Evolutionary conservation across 2,113 vertebrate genomes (phyloP), one percentile per base, ranked within the genome.

Genomic region (Sorex araneus): DNA sequence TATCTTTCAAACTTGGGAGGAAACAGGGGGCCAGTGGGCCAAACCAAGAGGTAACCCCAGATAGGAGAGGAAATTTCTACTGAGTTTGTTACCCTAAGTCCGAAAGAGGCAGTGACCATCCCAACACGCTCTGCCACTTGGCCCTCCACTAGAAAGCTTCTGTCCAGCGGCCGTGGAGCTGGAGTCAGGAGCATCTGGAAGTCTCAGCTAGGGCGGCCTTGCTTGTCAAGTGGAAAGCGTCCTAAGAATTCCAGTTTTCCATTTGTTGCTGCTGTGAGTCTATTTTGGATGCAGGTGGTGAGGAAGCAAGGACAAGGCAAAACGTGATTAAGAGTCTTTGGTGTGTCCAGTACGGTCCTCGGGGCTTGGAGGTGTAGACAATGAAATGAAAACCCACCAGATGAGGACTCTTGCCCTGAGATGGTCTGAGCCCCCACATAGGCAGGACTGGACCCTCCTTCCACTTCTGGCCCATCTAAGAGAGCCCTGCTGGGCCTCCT

Each of bases 221-320:
- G 36, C 25, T 88, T 43, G 19, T 23, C 77, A 28, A 76, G 7
- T 15, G 47, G 67, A 25, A 45, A 34, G 70, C 28, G 10, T 36
- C 18, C 23, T 2, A 34, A 45, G 12, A 19, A 45, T 15, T 50
- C 32, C 19, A 69, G 64, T 18, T 64, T 76, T 90, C 80, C 1
- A 1, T 54, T 70, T 27, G 30, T 34, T 27, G 12, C 63, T 15
- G 45, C 10, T 63, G 3, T 8, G 32, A 25, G 50, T 50, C 64
- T 19, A 6, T 57, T 82, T 76, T 54, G n/a, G 66, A 47, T 79
- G 32, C 70, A 90, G 71, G 50, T 47, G 79, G 75, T 85, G 21
- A n/a, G n/a, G 28, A 91, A 90, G 32, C 36, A 43, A 87, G 28
- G 66, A 92, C 70, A 83, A 47, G 15, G 32, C 28, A 40, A 43